phyloP scores from a whole-genome alignment of 2,797 vertebrate species.

The Spinus olivaceus region DNA sequence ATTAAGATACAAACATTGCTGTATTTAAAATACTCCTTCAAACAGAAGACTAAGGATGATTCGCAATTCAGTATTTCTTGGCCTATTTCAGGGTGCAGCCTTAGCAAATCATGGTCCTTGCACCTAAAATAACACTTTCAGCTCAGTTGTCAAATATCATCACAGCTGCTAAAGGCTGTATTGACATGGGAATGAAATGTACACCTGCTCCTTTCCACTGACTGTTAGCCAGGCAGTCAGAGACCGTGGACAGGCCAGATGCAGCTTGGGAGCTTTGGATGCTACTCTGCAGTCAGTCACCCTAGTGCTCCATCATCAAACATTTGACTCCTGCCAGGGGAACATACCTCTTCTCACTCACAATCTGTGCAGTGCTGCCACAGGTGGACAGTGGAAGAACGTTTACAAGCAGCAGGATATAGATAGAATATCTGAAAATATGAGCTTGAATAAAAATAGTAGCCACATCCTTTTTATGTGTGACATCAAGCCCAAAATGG shows the following conservation, averaged over 20 bases:
- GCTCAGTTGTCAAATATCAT: not conserved
- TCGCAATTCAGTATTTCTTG: not conserved
- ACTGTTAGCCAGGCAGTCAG: not conserved
- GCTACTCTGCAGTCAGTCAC: not conserved
- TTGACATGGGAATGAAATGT: fast-evolving
- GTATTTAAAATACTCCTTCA: not conserved
- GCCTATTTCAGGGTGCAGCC: not conserved
- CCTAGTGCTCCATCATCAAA: not conserved
- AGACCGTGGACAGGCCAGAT: not conserved
- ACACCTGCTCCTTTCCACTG: not conserved
- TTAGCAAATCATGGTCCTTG: not conserved
- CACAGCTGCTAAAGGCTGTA: not conserved
- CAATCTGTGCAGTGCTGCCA: not conserved
- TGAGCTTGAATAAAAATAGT: not conserved
- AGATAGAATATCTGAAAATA: not conserved
- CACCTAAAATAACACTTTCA: not conserved
- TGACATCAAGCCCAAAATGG: not conserved
- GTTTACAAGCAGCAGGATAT: not conserved
- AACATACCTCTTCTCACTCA: not conserved
- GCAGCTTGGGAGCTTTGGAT: not conserved
- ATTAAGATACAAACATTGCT: not conserved
- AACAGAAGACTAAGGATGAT: not conserved
- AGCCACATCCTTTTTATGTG: not conserved
- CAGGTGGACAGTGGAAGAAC: not conserved
- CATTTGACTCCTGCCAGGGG: not conserved